Base-by-base conservation (phyloP, 2,113 vertebrate genomes). In the Sula dactylatra region DNA sequence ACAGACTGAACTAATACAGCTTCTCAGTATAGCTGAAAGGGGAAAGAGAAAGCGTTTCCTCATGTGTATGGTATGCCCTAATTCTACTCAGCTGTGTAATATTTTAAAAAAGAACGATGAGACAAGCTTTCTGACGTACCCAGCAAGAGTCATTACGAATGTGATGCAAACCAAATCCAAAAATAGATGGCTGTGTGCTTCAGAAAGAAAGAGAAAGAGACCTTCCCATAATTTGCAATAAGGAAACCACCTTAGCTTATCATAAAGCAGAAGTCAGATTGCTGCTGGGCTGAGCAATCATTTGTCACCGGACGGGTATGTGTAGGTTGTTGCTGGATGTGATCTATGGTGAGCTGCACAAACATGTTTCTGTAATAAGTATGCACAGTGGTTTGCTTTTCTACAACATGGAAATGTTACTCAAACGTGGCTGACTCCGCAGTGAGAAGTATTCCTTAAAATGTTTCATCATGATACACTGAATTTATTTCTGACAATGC, bases 231-330 rank as follows among this genome's bases (percentile, higher is more conserved):
- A 89, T 27, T 29, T 79, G 69, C 56, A 82, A 45, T 24, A 76
- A 86, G 86, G 83, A 95, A 87, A 92, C n/a, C 55, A 91, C 94
- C 91, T 88, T 66, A 55, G 89, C 82, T 96, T 95, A 93, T 90
- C 89, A 80, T 70, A 88, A 92, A 85, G 11, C 31, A 89, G 88
- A 95, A 96, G 84, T 3, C 36, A n/a, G 67, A 79, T 34, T 0
- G 50, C 62, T 54, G 54, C 64, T 47, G 29, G 91, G 82, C 87
- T 93, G 70, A 81, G 80, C 20, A 95, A 88, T 49, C 5, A 0
- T 78, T 56, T 78, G 95, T 95, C 96, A 95, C 69, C 88, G 73
- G 79, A 73, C 9, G 14, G n/a, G 85, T 34, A 7, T 0, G 27
- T 3, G 67, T 29, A 64, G 67, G 86, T 8, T 56, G 81, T 1